Evolutionary conservation across 64 coral and sea anemone genomes (phyloP), one percentile per base, ranked within the genome.

Genomic region (Montipora foliosa): DNA sequence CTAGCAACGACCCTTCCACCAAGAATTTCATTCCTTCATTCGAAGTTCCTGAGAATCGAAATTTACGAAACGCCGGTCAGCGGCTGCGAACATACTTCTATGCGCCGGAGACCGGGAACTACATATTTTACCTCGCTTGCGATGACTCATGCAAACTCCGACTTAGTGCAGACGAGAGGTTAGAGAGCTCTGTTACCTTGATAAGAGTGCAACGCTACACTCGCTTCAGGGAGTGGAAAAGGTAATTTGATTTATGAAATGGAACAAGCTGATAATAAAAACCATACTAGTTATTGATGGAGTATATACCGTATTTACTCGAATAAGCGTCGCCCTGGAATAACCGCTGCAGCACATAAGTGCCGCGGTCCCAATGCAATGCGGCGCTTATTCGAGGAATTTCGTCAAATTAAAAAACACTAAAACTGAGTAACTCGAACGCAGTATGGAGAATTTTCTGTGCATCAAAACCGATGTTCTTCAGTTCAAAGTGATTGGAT

Each of bases 61-160:
- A 60, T 3, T 19, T 51, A 4, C 13, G 66, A 44, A 75, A 83
- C 48, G 90, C 87, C 68, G 87, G 87, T 22, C 95, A 93, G 79
- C 85, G 87, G 60, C 47, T 96, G 55, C 89, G 79, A 2, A 45
- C 95, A 24, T 93, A 93, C 46, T 90, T 96, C 67, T 78, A 90
- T 7, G 91, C 95, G 49, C 91, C 79, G 24, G 80, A 93, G 87
- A 90, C 95, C 69, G 95, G 95, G 60, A 93, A 77, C 51, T 93
- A 96, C 87, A 81, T 60, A 2, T 90, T 96, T 49, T 90, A 90
- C 6, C 93, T 96, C 61, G 79, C 95, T 19, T 96, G 95, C 87
- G 95, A 93, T 52, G 95, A 96, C 44, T 50, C 89, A 16, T 96
- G 95, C n/a, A 29, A 96, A 71, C 58, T 96, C n/a, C 69, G 69